phyloP scores from a whole-genome alignment of 2,888 invertebrate genomes.

The Tachina grossa region DNA sequence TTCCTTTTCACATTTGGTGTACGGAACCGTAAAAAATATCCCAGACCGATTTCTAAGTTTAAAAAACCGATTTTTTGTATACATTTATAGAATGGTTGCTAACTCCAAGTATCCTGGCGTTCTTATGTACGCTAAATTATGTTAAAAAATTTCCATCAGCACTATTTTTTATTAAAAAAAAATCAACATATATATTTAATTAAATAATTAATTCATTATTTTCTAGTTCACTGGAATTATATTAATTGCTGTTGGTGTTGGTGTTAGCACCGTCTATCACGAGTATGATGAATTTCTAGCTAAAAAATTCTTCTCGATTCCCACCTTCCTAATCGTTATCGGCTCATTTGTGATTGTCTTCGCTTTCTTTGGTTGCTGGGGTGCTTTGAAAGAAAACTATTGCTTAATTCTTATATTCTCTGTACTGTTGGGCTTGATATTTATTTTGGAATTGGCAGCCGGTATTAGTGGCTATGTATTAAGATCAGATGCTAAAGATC shows the following conservation, averaged over 20 bases:
- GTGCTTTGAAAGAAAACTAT: slow-evolving; percentile 92
- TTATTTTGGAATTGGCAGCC: slow-evolving; percentile 89
- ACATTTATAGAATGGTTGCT: too few relatives aligned
- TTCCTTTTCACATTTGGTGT: too few relatives aligned
- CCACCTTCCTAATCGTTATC: slow-evolving; percentile 88
- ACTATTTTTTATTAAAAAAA: neutral
- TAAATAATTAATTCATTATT: neutral
- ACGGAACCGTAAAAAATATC: too few relatives aligned
- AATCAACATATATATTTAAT: neutral
- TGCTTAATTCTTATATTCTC: slow-evolving; percentile 90
- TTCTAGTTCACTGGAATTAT: slow-evolving; percentile 91
- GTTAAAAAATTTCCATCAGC: neutral
- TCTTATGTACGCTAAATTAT: neutral
- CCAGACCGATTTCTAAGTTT: too few relatives aligned
- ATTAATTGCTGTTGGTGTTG: slow-evolving; percentile 89
- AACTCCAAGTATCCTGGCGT: too few relatives aligned
- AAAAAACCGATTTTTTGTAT: too few relatives aligned
- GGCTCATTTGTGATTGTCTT: slow-evolving; percentile 88
- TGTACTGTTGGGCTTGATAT: slow-evolving; percentile 87
- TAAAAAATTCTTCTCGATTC: slow-evolving; percentile 88
- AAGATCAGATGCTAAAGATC: slow-evolving; percentile 84
- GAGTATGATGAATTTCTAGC: slow-evolving; percentile 88
- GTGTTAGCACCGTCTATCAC: slow-evolving; percentile 87
- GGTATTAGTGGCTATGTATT: slow-evolving; percentile 89
- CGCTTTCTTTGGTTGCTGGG: slow-evolving; percentile 94